Conservation (phyloP, 2,113 vertebrate genomes). For the Labeo catla region DNA sequence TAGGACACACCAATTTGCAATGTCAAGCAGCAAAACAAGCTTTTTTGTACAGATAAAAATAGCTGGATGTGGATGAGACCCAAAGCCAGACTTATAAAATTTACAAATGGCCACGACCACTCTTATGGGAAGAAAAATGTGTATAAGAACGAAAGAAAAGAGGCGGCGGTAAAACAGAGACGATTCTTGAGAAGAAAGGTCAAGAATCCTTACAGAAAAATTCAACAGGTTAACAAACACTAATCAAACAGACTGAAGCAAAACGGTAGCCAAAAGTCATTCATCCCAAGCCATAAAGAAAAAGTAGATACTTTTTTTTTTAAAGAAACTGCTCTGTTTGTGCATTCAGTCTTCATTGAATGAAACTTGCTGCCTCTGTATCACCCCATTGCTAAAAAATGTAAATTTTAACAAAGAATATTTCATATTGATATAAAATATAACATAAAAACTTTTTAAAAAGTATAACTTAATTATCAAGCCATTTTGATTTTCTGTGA, state of each 20-base stretch:
- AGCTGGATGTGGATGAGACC: no score
- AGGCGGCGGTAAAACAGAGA: neutral
- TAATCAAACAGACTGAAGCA: neutral
- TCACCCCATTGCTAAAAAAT: neutral
- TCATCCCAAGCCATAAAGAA: conserved; percentile 1
- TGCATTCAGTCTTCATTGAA: neutral
- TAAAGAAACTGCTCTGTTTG: neutral
- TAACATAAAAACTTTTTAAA: no score
- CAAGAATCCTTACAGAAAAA: neutral
- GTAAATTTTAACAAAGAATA: neutral
- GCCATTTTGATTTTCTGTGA: no score
- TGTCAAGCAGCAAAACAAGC: no score
- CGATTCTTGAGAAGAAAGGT: neutral
- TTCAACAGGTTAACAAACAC: conserved; percentile 12
- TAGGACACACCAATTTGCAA: no score
- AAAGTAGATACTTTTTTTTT: neutral
- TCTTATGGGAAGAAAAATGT: no score
- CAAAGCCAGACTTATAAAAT: no score
- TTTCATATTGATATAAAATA: neutral
- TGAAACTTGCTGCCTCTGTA: neutral
- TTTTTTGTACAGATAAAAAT: no score
- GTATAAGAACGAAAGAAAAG: neutral
- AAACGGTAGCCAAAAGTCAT: neutral
- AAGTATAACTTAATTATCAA: neutral
- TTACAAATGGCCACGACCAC: no score